Evolutionary conservation across 2,888 invertebrate genomes (phyloP), one percentile per base, ranked within the genome.

Genomic region (Alloscopus bannaensis): DNA sequence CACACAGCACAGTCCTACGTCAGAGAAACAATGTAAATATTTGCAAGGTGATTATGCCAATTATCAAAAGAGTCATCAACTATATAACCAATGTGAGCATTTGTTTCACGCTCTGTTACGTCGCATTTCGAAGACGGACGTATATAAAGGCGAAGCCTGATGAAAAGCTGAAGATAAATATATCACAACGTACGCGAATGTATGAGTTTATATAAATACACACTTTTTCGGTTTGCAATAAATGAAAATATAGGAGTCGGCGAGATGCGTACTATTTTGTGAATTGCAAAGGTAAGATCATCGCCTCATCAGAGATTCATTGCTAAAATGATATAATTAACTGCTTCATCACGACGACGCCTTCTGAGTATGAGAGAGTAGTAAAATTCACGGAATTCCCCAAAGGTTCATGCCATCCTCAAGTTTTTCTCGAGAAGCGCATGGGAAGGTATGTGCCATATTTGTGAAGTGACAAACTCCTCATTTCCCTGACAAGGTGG

Each of bases 11-110:
- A 6, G 22, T 28, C 28, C 11, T 26, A 3, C 11, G 59, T 20
- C 36, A 55, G 26, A 64, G 69, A 76, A 52, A 69, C 68, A 76
- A 62, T 69, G 76, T 62, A 76, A 76, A 76, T 76, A 76, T 76
- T 76, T 76, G 76, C 76, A 52, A 69, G 60, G 50, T 59, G 59
- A 36, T 60, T 60, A 60, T 22, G 60, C 40, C 42, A 76, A 69
- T 68, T 76, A 76, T 69, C 52, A 68, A 62, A 52, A 31, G 45
- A 69, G 68, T 68, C 76, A 62, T 69, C 65, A 59, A 40, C 22
- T 13, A 47, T 13, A 47, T 13, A n/a, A n/a, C n/a, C n/a, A n/a
- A n/a, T n/a, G n/a, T 40, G 8, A 40, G 40, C 40, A 40, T 40
- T 13, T 8, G 8, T 40, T 40, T 40, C 40, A n/a, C n/a, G n/a